Evolutionary conservation across 2,888 invertebrate genomes (phyloP), one percentile per base, ranked within the genome.

Genomic region (Euphydryas editha): DNA sequence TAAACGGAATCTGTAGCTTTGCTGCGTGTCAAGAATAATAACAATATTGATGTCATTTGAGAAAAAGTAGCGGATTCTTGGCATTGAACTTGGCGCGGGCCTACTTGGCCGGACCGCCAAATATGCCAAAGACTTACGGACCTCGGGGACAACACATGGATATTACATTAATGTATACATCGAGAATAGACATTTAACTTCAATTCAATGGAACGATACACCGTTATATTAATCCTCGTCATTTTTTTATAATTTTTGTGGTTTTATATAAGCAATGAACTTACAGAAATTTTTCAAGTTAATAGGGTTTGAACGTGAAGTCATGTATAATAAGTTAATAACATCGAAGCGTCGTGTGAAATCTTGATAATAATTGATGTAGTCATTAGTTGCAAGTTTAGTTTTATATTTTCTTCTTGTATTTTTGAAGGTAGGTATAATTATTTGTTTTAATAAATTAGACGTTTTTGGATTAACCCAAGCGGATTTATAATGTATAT

Each of bases 31-130:
- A 68, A 57, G 84, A 84, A 84, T 81, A 79, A 76, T 72, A 65
- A 75, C 68, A 69, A 73, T 75, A 78, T 77, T 74, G 70, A 71
- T 78, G 71, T 76, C 69, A 75, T 80, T 81, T 81, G 77, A 74
- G 76, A 75, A 77, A 76, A 79, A 76, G 70, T 74, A 78, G 76
- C 81, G 79, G 79, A 86, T 84, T 87, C 87, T 91, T 91, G 91
- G 91, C 91, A 90, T 83, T 89, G 88, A 88, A 87, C 88, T 88
- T 88, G 87, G 78, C 72, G 69, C 72, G 75, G 71, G 68, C 87
- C 88, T 78, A 90, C 82, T 91, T 91, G 90, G 91, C 90, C 51
- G 67, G 70, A 70, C 60, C 61, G 87, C 90, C 90, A 91, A 92
- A 86, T 82, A 79, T 84, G 79, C 75, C 80, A 75, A 5, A 21